Evolutionary conservation across 2,888 invertebrate species (phyloP), one percentile per base, ranked within the genome.

Genomic region (Ellobium chinense): DNA sequence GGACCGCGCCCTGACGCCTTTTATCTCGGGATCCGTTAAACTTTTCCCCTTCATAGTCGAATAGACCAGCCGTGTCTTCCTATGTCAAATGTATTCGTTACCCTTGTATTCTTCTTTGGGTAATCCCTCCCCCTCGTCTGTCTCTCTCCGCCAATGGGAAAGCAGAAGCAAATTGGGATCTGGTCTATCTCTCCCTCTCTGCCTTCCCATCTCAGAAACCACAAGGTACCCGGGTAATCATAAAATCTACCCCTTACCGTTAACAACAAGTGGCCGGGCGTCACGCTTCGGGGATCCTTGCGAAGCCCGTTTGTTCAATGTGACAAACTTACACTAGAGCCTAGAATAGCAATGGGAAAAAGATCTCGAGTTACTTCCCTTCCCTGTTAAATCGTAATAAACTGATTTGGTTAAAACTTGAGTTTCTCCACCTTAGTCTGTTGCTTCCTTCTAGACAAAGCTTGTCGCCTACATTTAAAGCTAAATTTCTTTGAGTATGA

Each of bases 101-200:
- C 56, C 70, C 70, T 34, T 70, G 27, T 70, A 54, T 56, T 27
- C n/a, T 2, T 7, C 68, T 39, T 5, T 21, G 24, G 56, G 31
- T 34, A 56, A 56, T 34, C 70, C 56, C 56, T 29, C 56, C 56
- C 34, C 54, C 56, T 70, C 31, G 24, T 12, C 68, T 29, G 34
- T 56, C 56, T 56, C 29, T 18, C n/a, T 34, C 70, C 46, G 34
- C 70, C 70, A 70, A 70, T 70, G 31, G 70, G 56, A 70, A 58
- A 0, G 12, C 34, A 1, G 14, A 56, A 31, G 34, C 12, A 21
- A 12, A 56, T 27, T 54, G 18, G 27, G 27, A 54, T 7, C 9
- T 27, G n/a, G n/a, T 14, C 24, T 27, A 24, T 12, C 39, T 27
- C 27, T 39, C 14, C 9, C 27, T 27, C 12, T 39, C n/a, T 36